Base-by-base conservation (phyloP, 1,140 invertebrate species). In the Ceratina australensis region DNA sequence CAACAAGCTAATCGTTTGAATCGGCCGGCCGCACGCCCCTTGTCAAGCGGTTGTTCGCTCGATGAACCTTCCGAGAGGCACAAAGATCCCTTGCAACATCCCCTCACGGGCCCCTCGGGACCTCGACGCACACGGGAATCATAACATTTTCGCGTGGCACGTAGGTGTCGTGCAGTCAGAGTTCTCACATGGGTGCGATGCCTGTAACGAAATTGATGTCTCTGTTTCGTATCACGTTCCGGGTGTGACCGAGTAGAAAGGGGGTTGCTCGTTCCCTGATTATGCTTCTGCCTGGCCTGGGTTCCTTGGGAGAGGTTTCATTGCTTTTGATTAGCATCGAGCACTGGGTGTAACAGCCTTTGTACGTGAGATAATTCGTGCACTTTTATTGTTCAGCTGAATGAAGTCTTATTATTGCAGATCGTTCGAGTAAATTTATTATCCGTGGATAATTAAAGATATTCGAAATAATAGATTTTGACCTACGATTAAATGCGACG, bases 81-180 rank as follows among this genome's bases (percentile, higher is more conserved):
- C 69, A 56, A 66, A 74, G 47, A 52, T 18, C 15, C 13, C 20
- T 50, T 26, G 8, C 28, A 3, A 18, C 20, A 20, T 18, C 3
- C 50, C 20, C 49, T 12, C 16, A n/a, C 13, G 10, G 3, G 3
- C 87, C 87, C 76, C 80, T n/a, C 18, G 85, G 80, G 81, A 76
- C 28, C 50, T 15, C 18, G 57, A 71, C 82, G 64, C 75, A 49
- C 75, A 49, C 24, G 87, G 72, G 86, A 84, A 88, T 88, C 82
- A 87, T 87, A 80, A 88, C 73, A 80, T 83, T 85, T 80, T 80
- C 68, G 82, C 83, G 83, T 82, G 80, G 78, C 67, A 72, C 72
- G 72, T 82, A 86, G 85, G 87, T 88, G 87, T 89, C 81, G 82
- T 80, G 79, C 83, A 84, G 86, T 86, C 80, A 85, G n/a, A 60